Base-by-base conservation (phyloP, 1,140 invertebrate genomes). In the Oryzaephilus surinamensis region DNA sequence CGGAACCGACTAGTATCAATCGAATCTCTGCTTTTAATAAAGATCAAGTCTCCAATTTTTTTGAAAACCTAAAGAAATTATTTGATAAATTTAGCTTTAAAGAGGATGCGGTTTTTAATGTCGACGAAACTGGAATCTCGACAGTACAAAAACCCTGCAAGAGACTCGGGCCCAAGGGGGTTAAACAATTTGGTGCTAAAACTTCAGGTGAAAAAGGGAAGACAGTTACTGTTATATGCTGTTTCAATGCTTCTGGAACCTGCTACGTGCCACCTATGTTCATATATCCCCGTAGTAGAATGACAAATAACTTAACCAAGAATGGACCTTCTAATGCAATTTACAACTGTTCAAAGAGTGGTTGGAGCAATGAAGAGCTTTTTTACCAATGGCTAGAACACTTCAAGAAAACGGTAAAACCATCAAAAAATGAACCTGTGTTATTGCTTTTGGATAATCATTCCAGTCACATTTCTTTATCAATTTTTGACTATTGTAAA, bases 51-150 rank as follows among this genome's bases (percentile, higher is more conserved):
- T 32, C 46, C 39, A n/a, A 46, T 39, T 44, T 45, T 31, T 37
- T 47, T 41, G 31, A 48, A 10, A 59, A 57, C 30, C 40, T 62
- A 19, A 32, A 60, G 34, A 46, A 44, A 14, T 36, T 64, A n/a
- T 52, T 61, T 47, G 43, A 46, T 27, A 43, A 55, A 31, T 50
- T 59, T 40, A 58, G 60, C 30, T 65, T 69, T 45, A 5, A 41
- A 40, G 51, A 57, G 4, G 38, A 45, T 16, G 53, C 54, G 35
- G 63, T 66, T 23, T 66, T 52, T 36, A 66, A 68, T 46, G 31
- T 58, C 13, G 62, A 64, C 45, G 63, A 69, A 51, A 68, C 60
- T 24, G 61, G 57, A 7, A 45, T 62, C 10, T 63, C 57, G 2
- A 66, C 62, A 11, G 62, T 68, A 5, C 60, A 63, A 39, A 62